Conservation (phyloP, 2,888 invertebrate species). For the Drosophila rubida region DNA sequence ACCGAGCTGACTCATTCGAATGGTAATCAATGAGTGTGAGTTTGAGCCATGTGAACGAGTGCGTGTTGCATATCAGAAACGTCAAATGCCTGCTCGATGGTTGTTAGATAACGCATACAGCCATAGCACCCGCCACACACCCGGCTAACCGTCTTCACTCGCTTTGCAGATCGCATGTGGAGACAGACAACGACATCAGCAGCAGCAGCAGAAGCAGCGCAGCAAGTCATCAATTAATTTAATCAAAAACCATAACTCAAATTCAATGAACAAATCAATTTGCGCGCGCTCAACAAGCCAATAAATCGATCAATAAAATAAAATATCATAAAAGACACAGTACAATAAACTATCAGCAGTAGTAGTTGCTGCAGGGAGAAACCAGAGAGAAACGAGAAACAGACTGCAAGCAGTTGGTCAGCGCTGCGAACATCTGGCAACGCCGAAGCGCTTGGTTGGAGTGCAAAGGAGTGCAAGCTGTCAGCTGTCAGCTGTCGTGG, state of each 20-base stretch:
- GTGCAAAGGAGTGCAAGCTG: constrained; percentile 2
- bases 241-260: constrained; percentile 74
- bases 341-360: constrained; percentile 20
- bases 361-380: constrained; percentile 3
- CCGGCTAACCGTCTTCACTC: constrained; percentile 32
- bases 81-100: constrained; percentile 47
- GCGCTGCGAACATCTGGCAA: constrained; percentile 60
- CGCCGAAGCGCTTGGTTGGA: constrained; percentile 23
- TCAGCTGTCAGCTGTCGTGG: constrained; percentile 5
- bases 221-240: constrained; percentile 69
- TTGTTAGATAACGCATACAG: constrained; percentile 18
- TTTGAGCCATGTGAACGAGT: neutral
- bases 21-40: constrained; percentile 34
- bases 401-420: constrained; percentile 2
- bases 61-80: constrained; percentile 60
- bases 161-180: constrained; percentile 52
- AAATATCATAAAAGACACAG: constrained; percentile 30
- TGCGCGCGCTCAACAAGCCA: constrained; percentile 61
- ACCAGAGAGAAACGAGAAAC: neutral
- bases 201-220: neutral
- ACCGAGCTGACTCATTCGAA: constrained; percentile 52
- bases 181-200: neutral
- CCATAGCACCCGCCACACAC: neutral
- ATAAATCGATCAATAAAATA: constrained; percentile 73
- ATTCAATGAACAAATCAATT: constrained; percentile 79